A percentile compares a stretch with the other conserved stretches of the same genome.
Conservation (phyloP, 1,140 invertebrate species). For the Ips nitidus region DNA sequence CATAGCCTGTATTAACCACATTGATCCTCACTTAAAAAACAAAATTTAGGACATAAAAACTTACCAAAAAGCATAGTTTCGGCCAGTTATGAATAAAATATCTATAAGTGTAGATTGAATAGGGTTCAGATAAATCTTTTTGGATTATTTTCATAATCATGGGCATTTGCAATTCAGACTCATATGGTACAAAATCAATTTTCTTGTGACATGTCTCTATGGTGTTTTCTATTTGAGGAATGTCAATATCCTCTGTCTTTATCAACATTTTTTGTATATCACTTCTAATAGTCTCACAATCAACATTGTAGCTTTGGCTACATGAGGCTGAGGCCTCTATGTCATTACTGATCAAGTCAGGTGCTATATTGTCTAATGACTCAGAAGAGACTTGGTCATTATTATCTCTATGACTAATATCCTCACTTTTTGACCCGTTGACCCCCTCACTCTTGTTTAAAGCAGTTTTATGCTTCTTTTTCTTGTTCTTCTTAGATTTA, state of each 20-base stretch:
- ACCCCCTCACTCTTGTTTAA: slow-evolving; percentile 40
- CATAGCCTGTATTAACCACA: slow-evolving; percentile 62
- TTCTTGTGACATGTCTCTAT: slow-evolving; percentile 13
- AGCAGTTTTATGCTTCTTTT: slow-evolving; percentile 36
- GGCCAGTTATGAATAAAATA: slow-evolving; percentile 99
- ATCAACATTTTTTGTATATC: slow-evolving; percentile 28
- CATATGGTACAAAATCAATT: slow-evolving; percentile 72
- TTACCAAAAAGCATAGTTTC: slow-evolving; percentile 94
- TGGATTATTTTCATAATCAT: slow-evolving; percentile 98
- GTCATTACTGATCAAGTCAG: neutral
- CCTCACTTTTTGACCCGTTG: slow-evolving; percentile 16
- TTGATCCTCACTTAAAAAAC: slow-evolving; percentile 1
- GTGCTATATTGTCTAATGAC: neutral
- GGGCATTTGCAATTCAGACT: slow-evolving; percentile 89
- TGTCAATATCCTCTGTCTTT: slow-evolving; percentile 5
- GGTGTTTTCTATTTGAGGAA: neutral
- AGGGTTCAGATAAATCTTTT: slow-evolving; percentile 98
- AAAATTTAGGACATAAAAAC: slow-evolving; percentile 39
- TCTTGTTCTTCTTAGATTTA: slow-evolving; percentile 36
- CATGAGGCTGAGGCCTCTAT: slow-evolving; percentile 26
- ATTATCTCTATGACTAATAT: slow-evolving; percentile 10
- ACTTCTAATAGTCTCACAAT: slow-evolving; percentile 19
- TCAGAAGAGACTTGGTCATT: neutral
- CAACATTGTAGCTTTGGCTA: slow-evolving; percentile 10
- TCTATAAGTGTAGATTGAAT: slow-evolving; percentile 99